Conservation (phyloP, 2,888 invertebrate species). For the Bimastos eiseni region DNA sequence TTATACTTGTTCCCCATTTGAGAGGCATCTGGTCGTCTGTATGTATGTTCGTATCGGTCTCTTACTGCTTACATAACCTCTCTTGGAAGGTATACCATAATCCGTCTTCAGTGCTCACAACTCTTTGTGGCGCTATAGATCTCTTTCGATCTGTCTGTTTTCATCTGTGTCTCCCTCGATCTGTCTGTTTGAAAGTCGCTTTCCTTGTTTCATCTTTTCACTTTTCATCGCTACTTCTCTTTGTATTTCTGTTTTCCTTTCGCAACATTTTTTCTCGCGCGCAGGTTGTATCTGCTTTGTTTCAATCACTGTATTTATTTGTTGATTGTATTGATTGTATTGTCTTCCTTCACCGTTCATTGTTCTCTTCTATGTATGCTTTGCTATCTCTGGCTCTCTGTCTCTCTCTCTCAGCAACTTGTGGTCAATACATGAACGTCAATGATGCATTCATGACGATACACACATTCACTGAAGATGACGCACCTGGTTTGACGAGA, state of each 20-base stretch:
- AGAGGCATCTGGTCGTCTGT: background rate
- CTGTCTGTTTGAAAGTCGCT: background rate
- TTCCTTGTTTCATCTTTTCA: no score
- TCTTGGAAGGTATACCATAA: background rate
- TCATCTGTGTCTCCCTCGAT: no score
- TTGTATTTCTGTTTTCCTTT: background rate
- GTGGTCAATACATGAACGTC: background rate
- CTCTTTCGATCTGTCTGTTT: no score
- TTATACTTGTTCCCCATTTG: background rate
- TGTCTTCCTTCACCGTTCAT: no score
- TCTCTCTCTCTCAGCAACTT: background rate
- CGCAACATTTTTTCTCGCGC: no score
- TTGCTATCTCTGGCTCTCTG: background rate
- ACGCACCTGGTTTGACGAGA: slow-evolving; percentile 1
- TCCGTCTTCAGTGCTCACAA: no score
- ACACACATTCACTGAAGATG: background rate
- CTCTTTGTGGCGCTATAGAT: no score
- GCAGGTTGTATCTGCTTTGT: no score
- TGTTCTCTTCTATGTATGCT: background rate
- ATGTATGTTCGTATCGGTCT: background rate
- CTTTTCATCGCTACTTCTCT: background rate
- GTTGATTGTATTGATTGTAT: no score
- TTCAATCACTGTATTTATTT: no score
- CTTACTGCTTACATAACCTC: background rate
- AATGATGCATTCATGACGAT: background rate